Evolutionary conservation across 2,113 vertebrate species (phyloP).

Genomic region (Forbesichthys agassizii): DNA sequence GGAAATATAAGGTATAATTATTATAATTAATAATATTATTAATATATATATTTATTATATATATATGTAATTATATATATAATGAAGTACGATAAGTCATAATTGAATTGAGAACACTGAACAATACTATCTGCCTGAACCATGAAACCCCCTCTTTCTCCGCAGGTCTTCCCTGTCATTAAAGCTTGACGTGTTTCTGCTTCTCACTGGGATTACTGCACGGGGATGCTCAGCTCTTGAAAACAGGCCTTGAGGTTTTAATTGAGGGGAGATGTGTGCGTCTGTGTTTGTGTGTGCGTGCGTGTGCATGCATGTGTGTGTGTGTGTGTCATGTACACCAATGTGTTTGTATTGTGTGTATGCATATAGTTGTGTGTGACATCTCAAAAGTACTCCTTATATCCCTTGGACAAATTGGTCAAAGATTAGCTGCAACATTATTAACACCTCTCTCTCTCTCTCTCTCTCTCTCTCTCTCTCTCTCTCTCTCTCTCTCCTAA

Average conservation of each 20-base stretch:
- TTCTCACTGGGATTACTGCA: slow-evolving; percentile 29
- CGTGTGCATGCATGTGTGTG: slow-evolving; percentile 22
- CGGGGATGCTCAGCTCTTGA: slow-evolving; percentile 42
- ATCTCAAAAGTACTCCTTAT: slow-evolving; percentile 13
- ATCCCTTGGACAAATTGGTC: slow-evolving; percentile 57
- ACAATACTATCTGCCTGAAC: background rate
- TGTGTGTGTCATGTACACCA: too few species aligned
- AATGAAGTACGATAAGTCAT: too few species aligned
- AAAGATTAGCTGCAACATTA: slow-evolving; percentile 62
- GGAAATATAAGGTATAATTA: too few species aligned
- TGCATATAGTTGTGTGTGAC: slow-evolving; percentile 43
- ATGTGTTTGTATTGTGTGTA: background rate
- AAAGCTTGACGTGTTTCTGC: slow-evolving; percentile 1
- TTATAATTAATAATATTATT: too few species aligned
- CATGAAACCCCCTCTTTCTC: background rate
- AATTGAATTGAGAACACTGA: too few species aligned
- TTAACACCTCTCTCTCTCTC: slow-evolving; percentile 20
- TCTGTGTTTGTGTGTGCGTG: slow-evolving; percentile 10
- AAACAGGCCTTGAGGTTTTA: slow-evolving; percentile 39
- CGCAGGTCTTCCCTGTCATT: slow-evolving; percentile 7
- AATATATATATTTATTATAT: too few species aligned
- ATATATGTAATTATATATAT: too few species aligned
- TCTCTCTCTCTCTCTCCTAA: slow-evolving; percentile 56
- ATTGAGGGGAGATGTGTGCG: background rate
- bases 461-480: slow-evolving; percentile 36